These are phyloP conservation scores for Diorhabda carinulata DNA, from an alignment of 1,140 invertebrate genomes.

Conservation along the genomic window DNA sequence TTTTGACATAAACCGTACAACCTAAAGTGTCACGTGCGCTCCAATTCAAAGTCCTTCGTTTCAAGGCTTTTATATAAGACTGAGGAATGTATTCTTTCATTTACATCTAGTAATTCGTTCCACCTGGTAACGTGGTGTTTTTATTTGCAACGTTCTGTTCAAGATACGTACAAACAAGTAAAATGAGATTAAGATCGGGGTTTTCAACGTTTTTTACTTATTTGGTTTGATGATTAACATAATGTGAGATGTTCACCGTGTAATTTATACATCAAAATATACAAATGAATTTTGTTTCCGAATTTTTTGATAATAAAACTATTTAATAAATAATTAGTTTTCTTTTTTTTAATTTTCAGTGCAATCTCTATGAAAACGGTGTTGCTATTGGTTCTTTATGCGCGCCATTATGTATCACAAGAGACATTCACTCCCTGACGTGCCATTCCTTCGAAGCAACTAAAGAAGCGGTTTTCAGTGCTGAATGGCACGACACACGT, in stretches of 20 bases:
- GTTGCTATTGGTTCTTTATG: conserved; percentile 57
- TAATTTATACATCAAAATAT: background rate
- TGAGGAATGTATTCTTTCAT: no score
- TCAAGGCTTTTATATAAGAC: no score
- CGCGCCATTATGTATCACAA: conserved; percentile 52
- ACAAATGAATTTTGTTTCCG: background rate
- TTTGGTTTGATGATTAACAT: background rate
- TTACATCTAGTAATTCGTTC: background rate
- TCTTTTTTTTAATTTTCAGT: conserved; percentile 48
- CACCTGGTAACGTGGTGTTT: background rate
- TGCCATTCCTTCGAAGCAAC: conserved; percentile 56
- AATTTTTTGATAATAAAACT: background rate
- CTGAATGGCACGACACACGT: conserved; percentile 51
- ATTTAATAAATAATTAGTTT: no score
- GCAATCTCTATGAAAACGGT: conserved; percentile 51
- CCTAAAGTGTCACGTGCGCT: no score
- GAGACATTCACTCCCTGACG: conserved; percentile 52
- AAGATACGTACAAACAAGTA: background rate
- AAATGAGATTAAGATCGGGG: background rate
- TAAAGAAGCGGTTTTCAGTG: conserved; percentile 58
- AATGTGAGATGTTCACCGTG: background rate
- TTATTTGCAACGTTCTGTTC: background rate
- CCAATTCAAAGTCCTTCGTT: no score
- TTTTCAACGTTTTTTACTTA: background rate
- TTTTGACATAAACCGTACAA: no score